Evolutionary conservation across 2,113 vertebrate species (phyloP), one percentile per base, ranked within the genome.

Genomic region (Ctenodactylus gundi): DNA sequence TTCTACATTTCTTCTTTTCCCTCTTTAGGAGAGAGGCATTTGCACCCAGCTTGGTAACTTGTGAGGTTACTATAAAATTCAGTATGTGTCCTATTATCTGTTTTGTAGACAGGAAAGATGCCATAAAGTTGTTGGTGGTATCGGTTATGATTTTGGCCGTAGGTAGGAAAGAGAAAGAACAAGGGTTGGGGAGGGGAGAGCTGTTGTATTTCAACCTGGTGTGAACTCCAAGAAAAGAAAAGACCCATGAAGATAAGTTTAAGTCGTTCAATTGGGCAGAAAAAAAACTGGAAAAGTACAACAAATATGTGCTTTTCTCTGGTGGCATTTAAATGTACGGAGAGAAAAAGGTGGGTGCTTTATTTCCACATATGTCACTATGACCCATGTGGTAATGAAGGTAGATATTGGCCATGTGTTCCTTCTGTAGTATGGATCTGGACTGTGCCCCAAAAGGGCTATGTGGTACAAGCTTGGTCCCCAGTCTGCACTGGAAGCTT

Each of bases 331-430:
- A 90, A 67, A 96, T 96, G 95, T 94, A 92, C 62, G 92, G 64
- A 77, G 10, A 84, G 87, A 94, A 96, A 96, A 81, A 82, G 75
- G 83, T 86, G 14, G 90, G 96, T 97, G 77, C 90, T 49, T 96
- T 97, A 85, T 96, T 85, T 97, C 94, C 88, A 94, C 5, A 77
- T 85, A 10, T 94, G 60, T 94, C 95, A 96, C 93, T 92, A 65
- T 3, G 53, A 83, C 94, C 94, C 11, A 31, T 82, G 44, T 31
- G 67, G 58, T 89, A 72, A 81, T 73, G 76, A 44, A 97, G 93
- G 95, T 90, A 60, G 88, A 75, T 96, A 93, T 94, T 96, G 96
- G 77, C 93, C 94, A 55, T 62, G 92, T 23, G 57, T 76, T 96
- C 86, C 85, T 0, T 68, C 29, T 62, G 6, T 34, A 46, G 58